Evolutionary conservation across 2,888 invertebrate genomes (phyloP), one percentile per base, ranked within the genome.

Genomic region (Encarsia formosa): DNA sequence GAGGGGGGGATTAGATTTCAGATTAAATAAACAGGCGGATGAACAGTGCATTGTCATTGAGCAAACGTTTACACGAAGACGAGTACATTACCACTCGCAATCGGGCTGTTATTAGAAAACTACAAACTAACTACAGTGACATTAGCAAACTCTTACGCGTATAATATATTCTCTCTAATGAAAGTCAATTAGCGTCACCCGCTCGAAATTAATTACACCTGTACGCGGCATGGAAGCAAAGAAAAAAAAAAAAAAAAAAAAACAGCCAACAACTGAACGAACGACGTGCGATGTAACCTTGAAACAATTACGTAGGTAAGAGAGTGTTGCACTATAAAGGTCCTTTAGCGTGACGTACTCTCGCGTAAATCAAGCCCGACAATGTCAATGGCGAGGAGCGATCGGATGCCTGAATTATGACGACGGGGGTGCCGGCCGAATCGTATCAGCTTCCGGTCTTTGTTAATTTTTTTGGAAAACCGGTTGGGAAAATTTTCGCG

Each of bases 111-210:
- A 41, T 45, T 49, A 37, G 41, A 45, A 49, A 49, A 37, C n/a
- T n/a, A n/a, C n/a, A n/a, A 39, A 44, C 48, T 42, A 52, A 49
- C 43, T 40, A 31, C 44, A 40, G 34, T 39, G 48, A 44, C 43
- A 39, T 48, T 47, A 47, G 29, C 43, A 23, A 20, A n/a, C n/a
- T n/a, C n/a, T n/a, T 26, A 26, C 26, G 26, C 19, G 37, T 19
- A 39, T 18, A 20, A n/a, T 40, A 15, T 34, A 4, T 39, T 37
- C 19, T 13, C 20, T 5, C 31, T 53, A 49, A 50, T 44, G 44
- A 44, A 50, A 15, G 31, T 22, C 49, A 49, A 53, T 53, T 53
- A 53, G 37, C 35, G 22, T 24, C 35, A 19, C 32, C 41, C 49
- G 15, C 32, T 23, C 42, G 37, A 48, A n/a, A 43, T 52, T 44